Percentiles rank a stretch among this genome's conserved stretches.
Conservation (phyloP, 35 echinoderm and acorn worm genomes). For the Ophiothrix spiculata region DNA sequence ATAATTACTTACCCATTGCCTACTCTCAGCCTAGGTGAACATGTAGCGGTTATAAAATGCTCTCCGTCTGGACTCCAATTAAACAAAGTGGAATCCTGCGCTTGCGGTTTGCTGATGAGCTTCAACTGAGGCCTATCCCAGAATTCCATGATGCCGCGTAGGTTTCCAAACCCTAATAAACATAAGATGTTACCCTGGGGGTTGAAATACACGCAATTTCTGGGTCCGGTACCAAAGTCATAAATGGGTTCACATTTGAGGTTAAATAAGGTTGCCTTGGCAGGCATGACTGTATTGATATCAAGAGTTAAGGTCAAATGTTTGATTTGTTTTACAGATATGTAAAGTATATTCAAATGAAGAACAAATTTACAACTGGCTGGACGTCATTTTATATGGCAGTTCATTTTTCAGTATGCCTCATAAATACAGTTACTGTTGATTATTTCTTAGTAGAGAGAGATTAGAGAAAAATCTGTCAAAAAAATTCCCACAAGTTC, state of each 20-base stretch:
- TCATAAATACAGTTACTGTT: too few species aligned
- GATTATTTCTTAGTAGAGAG: too few species aligned
- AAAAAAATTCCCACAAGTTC: too few species aligned
- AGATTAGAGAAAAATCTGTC: too few species aligned
- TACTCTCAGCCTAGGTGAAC: slow-evolving; percentile 76
- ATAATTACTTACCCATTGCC: slow-evolving; percentile 88
- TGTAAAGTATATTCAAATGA: too few species aligned
- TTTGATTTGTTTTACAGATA: too few species aligned
- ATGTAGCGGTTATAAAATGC: slow-evolving; percentile 80
- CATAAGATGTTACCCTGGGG: slow-evolving; percentile 81
- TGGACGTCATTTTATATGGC: too few species aligned
- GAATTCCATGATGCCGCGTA: slow-evolving; percentile 96
- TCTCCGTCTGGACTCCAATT: slow-evolving; percentile 92
- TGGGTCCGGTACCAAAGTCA: slow-evolving; percentile 89
- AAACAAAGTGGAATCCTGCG: slow-evolving; percentile 82
- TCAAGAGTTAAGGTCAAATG: slow-evolving; percentile 51
- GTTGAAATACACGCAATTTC: slow-evolving; percentile 82
- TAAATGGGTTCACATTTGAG: slow-evolving; percentile 82
- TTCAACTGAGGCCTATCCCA: slow-evolving; percentile 78
- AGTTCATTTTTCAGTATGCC: too few species aligned
- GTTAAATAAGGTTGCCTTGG: slow-evolving; percentile 88
- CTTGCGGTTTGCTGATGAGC: slow-evolving; percentile 47
- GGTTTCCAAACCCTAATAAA: slow-evolving; percentile 90
- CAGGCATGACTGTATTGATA: slow-evolving; percentile 73
- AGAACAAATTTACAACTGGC: too few species aligned